Evolutionary conservation across 2,888 invertebrate species (phyloP).

Genomic region (Erebia epiphron): DNA sequence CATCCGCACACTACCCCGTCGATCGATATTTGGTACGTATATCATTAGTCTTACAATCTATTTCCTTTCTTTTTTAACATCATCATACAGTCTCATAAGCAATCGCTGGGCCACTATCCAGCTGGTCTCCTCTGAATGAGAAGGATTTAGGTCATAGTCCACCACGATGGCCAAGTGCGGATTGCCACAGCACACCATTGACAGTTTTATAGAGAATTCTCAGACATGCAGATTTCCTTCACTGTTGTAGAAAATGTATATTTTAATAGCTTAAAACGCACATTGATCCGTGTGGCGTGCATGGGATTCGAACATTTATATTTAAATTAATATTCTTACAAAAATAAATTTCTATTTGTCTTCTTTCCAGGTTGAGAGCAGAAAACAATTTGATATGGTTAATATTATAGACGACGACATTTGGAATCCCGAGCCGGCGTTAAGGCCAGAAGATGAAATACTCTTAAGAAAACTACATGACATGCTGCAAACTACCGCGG

Average conservation of each 20-base stretch:
- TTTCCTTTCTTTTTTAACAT: neutral
- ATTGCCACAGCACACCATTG: too few relatives aligned
- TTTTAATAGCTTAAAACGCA: too few relatives aligned
- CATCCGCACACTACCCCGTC: conserved; percentile 65
- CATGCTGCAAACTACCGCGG: conserved; percentile 76
- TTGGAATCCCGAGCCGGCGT: conserved; percentile 71
- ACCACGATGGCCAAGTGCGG: too few relatives aligned
- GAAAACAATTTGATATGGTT: conserved; percentile 72
- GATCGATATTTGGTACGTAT: conserved; percentile 78
- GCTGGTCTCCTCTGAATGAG: too few relatives aligned
- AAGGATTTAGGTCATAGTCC: too few relatives aligned
- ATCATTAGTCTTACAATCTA: neutral
- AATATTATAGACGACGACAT: conserved; percentile 73
- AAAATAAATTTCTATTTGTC: neutral
- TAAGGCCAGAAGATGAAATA: conserved; percentile 75
- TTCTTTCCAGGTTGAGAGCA: conserved; percentile 71
- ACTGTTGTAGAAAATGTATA: too few relatives aligned
- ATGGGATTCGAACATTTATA: neutral
- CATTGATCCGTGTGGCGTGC: too few relatives aligned
- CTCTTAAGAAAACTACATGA: conserved; percentile 71
- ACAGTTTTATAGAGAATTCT: too few relatives aligned
- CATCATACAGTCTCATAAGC: neutral
- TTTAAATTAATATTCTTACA: neutral
- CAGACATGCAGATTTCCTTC: too few relatives aligned
- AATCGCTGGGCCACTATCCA: too few relatives aligned